These are phyloP conservation scores for Oncorhynchus masou DNA, from an alignment of 2,113 vertebrate genomes.

Conservation along the genomic window DNA sequence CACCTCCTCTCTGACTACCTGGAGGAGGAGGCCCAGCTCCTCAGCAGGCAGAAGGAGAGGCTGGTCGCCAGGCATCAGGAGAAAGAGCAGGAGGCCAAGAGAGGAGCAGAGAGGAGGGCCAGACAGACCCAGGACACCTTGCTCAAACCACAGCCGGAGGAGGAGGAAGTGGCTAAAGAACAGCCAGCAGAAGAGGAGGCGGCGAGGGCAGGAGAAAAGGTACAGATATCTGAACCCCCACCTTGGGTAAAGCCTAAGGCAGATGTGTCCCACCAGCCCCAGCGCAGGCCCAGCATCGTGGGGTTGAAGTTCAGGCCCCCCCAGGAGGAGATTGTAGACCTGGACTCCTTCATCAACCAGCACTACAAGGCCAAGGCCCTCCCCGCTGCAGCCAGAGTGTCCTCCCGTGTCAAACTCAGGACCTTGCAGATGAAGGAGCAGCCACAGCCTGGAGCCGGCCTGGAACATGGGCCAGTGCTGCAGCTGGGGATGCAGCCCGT, in stretches of 20 bases:
- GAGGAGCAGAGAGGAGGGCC: constrained; percentile 24
- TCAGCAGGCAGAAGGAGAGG: constrained; percentile 49
- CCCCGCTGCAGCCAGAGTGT: constrained; percentile 37
- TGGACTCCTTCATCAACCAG: constrained; percentile 80
- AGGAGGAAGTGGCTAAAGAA: constrained; percentile 27
- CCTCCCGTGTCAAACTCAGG: constrained; percentile 46
- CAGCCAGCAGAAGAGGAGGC: constrained; percentile 32
- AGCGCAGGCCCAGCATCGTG: constrained; percentile 67
- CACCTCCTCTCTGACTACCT: constrained; percentile 70
- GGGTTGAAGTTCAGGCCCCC: constrained; percentile 44
- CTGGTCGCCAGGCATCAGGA: constrained; percentile 4
- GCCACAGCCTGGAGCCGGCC: constrained; percentile 50
- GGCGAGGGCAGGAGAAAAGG: constrained; percentile 22
- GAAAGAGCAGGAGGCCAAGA: neutral
- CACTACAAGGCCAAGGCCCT: constrained; percentile 78
- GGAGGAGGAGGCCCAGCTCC: constrained; percentile 34
- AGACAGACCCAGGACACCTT: constrained; percentile 38
- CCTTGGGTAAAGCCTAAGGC: constrained; percentile 35
- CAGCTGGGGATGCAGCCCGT: constrained; percentile 4
- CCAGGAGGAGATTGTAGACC: constrained; percentile 81
- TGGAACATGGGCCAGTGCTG: constrained; percentile 33
- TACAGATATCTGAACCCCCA: constrained; percentile 38
- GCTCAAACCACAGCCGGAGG: constrained; percentile 3
- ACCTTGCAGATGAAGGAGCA: constrained; percentile 57
- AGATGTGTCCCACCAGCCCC: constrained; percentile 4